phyloP scores from a whole-genome alignment of 2,888 invertebrate species.

The Leucophora obtusa region DNA sequence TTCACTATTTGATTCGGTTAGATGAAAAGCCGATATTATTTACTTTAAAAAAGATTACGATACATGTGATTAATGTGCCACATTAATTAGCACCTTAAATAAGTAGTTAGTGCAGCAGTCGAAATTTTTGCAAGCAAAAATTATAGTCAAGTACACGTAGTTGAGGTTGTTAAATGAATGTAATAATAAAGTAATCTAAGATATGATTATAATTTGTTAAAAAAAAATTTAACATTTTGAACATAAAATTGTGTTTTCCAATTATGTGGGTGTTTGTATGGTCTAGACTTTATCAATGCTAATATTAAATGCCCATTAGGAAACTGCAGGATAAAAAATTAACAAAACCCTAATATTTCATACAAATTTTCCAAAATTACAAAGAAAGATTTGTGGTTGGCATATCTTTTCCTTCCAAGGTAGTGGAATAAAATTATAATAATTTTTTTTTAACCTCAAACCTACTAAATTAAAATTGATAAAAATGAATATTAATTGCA shows the following conservation, averaged over 20 bases:
- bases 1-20: constrained; percentile 45
- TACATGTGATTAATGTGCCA: constrained; percentile 47
- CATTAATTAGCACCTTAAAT: constrained; percentile 35
- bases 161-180: background rate
- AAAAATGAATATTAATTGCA: no score
- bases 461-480: no score
- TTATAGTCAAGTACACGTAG: background rate
- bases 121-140: background rate
- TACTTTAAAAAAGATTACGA: constrained; percentile 30
- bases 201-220: background rate
- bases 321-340: no score
- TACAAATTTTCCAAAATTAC: no score
- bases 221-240: background rate
- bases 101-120: background rate
- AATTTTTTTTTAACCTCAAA: no score
- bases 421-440: no score
- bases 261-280: background rate
- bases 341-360: no score
- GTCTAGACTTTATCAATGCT: background rate
- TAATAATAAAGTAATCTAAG: background rate
- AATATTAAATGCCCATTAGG: no score
- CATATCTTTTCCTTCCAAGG: no score
- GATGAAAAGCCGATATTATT: constrained; percentile 29
- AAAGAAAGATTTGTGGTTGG: no score
- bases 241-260: background rate